Conservation (phyloP, 2,888 invertebrate species). For the Cheilosia grossa region DNA sequence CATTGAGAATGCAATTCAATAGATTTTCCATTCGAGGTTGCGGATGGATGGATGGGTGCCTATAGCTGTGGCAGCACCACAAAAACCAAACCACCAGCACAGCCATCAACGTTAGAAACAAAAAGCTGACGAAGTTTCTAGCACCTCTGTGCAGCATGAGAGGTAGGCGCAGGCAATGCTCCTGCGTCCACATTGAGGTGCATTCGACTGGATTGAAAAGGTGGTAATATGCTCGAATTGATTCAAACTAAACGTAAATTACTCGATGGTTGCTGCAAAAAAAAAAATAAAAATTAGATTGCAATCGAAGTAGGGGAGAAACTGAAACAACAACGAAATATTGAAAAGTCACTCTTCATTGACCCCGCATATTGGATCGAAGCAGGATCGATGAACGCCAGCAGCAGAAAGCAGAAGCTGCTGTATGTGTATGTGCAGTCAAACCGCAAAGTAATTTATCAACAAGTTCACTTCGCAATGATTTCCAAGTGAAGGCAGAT, state of each 20-base stretch:
- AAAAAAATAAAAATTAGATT: slow-evolving; percentile 48
- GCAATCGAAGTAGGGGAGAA: slow-evolving; percentile 39
- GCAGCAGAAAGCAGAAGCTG: slow-evolving; percentile 15
- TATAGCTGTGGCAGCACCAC: neutral
- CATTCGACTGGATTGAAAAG: slow-evolving; percentile 74
- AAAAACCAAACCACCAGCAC: slow-evolving; percentile 5
- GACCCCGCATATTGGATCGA: slow-evolving; percentile 29
- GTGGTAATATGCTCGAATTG: slow-evolving; percentile 74
- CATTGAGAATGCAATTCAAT: slow-evolving; percentile 71
- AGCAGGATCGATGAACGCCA: neutral
- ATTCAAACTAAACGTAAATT: slow-evolving; percentile 74
- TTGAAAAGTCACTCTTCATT: slow-evolving; percentile 51
- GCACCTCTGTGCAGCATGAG: slow-evolving; percentile 49
- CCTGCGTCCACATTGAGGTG: slow-evolving; percentile 44
- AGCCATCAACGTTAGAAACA: slow-evolving; percentile 52
- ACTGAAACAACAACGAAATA: slow-evolving; percentile 22
- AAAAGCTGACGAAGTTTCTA: slow-evolving; percentile 69
- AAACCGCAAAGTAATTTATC: slow-evolving; percentile 73
- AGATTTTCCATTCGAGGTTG: slow-evolving; percentile 70
- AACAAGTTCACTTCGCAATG: slow-evolving; percentile 71
- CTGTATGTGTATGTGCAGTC: slow-evolving; percentile 21
- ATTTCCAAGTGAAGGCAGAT: slow-evolving; percentile 63
- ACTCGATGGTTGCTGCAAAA: slow-evolving; percentile 50
- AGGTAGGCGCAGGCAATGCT: slow-evolving; percentile 23
- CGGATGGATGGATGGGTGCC: slow-evolving; percentile 3